Evolutionary conservation across 2,113 vertebrate species (phyloP), one percentile per base, ranked within the genome.

Genomic region (Plotosus lineatus): DNA sequence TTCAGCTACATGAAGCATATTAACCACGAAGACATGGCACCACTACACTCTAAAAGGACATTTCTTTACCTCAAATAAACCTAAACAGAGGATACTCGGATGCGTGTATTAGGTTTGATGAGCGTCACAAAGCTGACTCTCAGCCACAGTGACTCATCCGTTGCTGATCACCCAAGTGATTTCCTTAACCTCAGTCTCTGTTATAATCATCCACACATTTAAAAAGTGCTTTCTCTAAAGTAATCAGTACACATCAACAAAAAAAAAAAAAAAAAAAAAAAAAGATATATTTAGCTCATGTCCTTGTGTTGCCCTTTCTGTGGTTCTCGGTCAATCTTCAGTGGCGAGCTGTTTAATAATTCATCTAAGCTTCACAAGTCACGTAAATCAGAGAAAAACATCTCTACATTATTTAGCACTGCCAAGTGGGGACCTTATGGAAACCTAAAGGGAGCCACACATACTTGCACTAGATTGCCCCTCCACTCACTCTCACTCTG

Each of bases 301-400:
- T 60, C 36, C 71, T 58, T 77, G 61, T 26, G 10, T 74, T 11
- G n/a, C n/a, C 61, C 68, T 81, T 71, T 60, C 61, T 58, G 48
- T 78, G 68, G 28, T 26, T 48, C 75, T 78, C 26, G 81, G 82
- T 83, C 83, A 79, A 77, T 82, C 71, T 77, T 77, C 17, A 78
- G 55, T 51, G 36, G 50, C 60, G 56, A 78, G 82, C 53, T 9
- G 31, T 69, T 86, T 46, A 86, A 87, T 85, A 84, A 87, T 88
- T 82, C 71, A 86, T 44, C 11, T 38, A 56, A 6, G 51, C 53
- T 83, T 84, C 78, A 69, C 72, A 61, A 77, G 69, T 75, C 50
- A 73, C 40, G 75, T 82, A 83, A 82, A 81, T 87, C 75, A 58
- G 74, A 82, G 66, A 84, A 86, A 83, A 85, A 88, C 84, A 85